Evolutionary conservation across 2,888 invertebrate species (phyloP), one percentile per base, ranked within the genome.

Genomic region (Abrostola triplasia): DNA sequence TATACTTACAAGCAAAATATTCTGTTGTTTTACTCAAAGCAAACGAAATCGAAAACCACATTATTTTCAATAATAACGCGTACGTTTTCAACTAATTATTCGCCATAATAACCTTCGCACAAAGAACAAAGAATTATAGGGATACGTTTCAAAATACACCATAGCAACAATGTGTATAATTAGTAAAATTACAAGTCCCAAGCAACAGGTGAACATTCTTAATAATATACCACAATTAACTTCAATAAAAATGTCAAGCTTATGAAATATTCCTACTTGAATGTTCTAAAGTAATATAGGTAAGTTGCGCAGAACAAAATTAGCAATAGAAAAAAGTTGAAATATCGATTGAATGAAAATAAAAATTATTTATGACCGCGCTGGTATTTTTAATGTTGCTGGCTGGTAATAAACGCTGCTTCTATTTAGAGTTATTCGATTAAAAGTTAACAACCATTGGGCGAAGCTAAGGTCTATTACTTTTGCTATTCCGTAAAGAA

Each of bases 201-300:
- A n/a, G n/a, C n/a, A 37, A 73, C 74, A 70, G 74, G 66, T 73
- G 74, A 48, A 59, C 54, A 52, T 52, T 38, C 48, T 64, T 66
- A 66, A 57, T 64, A 62, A 73, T 58, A 44, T 10, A 47, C 47
- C 57, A 50, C 37, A 53, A 57, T 64, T 66, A 51, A 59, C 44
- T 53, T 13, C 44, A 38, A 64, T 73, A 70, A 57, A 66, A 12
- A 61, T 61, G 66, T 70, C 61, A 66, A n/a, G 51, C 35, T 38
- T 41, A 73, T 44, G 40, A 73, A 61, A 59, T 53, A 57, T 61
- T 36, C 56, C n/a, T 60, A 48, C 24, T 53, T 24, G 56, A 51
- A 37, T 38, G 24, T n/a, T n/a, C 36, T 41, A 0, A 40, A 56
- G 56, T 60, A 63, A 57, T 60, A 53, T 60, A 54, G 36, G 54